These are phyloP conservation scores for Euwallacea fornicatus DNA, from an alignment of 1,140 invertebrate species.

Conservation along the genomic window DNA sequence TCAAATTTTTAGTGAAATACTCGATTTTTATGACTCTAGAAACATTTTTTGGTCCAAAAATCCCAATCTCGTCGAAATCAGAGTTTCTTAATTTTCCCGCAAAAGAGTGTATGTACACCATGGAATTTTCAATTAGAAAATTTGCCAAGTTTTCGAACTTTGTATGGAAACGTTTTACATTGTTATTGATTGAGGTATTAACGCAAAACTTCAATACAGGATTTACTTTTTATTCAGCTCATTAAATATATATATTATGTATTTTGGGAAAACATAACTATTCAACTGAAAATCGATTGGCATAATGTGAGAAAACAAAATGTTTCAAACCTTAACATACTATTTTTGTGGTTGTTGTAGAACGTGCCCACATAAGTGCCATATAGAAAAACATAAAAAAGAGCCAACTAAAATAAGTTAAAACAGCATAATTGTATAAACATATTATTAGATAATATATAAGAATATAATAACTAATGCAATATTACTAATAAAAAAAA, in stretches of 20 bases:
- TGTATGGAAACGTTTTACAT: no score
- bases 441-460: slow-evolving; percentile 21
- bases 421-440: slow-evolving; percentile 19
- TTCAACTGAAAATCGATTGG: no score
- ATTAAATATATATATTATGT: slow-evolving; percentile 16
- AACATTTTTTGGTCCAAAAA: no score
- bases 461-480: slow-evolving; percentile 16
- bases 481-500: slow-evolving; percentile 21
- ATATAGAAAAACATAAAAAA: neutral
- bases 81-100: no score
- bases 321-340: no score
- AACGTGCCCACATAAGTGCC: no score
- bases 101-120: neutral
- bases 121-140: neutral
- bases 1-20: no score
- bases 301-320: no score
- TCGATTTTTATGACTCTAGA: no score
- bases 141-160: neutral
- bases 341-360: no score
- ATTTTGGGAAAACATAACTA: slow-evolving; percentile 10
- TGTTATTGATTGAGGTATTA: neutral
- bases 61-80: no score
- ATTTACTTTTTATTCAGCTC: slow-evolving; percentile 18
- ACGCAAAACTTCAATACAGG: slow-evolving; percentile 5
- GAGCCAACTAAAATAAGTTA: slow-evolving; percentile 22